Percentiles rank a stretch among this genome's conserved stretches.
Conservation (phyloP, 1,140 invertebrate species). For the Papilio machaon region DNA sequence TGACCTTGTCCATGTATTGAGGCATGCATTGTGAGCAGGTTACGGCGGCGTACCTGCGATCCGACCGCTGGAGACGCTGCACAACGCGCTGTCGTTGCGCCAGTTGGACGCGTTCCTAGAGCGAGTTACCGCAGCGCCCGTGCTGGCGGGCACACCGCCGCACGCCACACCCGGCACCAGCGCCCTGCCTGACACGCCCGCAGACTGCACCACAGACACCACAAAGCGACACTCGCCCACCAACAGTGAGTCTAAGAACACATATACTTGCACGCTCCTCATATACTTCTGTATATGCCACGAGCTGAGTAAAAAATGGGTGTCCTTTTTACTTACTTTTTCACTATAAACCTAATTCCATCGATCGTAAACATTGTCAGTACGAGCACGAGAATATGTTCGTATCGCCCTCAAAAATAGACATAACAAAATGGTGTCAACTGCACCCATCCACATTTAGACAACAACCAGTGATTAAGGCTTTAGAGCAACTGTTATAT, state of each 20-base stretch:
- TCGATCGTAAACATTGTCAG: too few relatives aligned
- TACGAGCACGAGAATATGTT: background rate
- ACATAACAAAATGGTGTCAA: too few relatives aligned
- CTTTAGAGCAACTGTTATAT: background rate
- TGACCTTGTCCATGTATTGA: background rate
- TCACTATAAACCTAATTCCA: too few relatives aligned
- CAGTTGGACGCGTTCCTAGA: conserved; percentile 95
- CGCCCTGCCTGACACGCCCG: conserved; percentile 10
- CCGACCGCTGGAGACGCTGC: conserved; percentile 96
- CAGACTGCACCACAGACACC: conserved; percentile 5
- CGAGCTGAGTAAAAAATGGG: too few relatives aligned
- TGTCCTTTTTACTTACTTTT: too few relatives aligned
- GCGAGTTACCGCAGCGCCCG: conserved; percentile 88
- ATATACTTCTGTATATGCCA: too few relatives aligned
- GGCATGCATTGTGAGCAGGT: conserved; percentile 81
- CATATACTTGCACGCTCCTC: too few relatives aligned
- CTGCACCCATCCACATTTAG: too few relatives aligned
- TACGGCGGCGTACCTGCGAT: conserved; percentile 96
- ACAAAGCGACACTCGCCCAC: conserved; percentile 64
- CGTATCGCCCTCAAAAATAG: too few relatives aligned
- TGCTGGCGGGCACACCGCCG: conserved; percentile 87
- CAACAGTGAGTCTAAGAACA: conserved; percentile 66
- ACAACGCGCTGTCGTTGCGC: conserved; percentile 95
- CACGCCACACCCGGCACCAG: conserved; percentile 84
- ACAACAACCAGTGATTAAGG: background rate